A percentile compares a stretch with the other conserved stretches of the same genome.
Evolutionary conservation across 2,113 vertebrate species (phyloP).

Genomic region (Glaucidium brasilianum): DNA sequence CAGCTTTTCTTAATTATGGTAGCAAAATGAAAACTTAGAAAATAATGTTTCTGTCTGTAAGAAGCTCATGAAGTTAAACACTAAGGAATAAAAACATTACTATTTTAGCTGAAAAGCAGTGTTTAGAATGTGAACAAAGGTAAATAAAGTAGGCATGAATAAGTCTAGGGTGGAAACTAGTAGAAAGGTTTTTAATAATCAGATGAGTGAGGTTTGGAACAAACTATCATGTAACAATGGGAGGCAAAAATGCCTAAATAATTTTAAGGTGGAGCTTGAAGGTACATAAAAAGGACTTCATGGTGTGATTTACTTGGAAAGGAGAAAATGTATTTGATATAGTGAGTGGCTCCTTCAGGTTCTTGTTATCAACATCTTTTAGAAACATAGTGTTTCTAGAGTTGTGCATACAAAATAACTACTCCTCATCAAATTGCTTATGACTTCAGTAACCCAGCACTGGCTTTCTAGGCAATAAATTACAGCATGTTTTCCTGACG

Average conservation of each 20-base stretch:
- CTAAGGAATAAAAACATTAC: neutral
- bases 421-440: constrained; percentile 4
- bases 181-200: neutral
- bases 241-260: neutral
- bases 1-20: neutral
- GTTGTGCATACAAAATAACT: neutral
- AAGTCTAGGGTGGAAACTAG: neutral
- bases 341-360: neutral
- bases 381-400: neutral
- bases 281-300: neutral
- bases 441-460: constrained; percentile 4
- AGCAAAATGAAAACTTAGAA: neutral
- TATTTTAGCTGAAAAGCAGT: neutral
- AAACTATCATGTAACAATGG: neutral
- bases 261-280: neutral
- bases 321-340: neutral
- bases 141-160: neutral
- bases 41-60: neutral
- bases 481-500: constrained; percentile 8
- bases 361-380: neutral
- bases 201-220: neutral
- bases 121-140: neutral
- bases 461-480: neutral
- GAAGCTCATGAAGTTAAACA: neutral
- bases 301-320: neutral